phyloP scores from a whole-genome alignment of 2,797 vertebrate species.

The Sebastes oblongus region DNA sequence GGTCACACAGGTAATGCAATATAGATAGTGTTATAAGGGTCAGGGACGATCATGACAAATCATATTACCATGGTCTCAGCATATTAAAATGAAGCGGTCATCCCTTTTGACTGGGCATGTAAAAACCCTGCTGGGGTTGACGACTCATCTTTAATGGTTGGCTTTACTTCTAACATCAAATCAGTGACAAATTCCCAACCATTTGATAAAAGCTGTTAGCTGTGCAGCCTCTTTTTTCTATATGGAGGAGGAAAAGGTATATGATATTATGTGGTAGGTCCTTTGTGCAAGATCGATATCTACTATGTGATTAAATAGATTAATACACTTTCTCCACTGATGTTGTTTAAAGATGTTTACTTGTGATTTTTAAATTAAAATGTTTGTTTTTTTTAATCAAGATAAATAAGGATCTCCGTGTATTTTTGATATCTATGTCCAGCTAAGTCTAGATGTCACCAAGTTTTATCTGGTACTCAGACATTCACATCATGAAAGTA shows the following conservation, averaged over 20 bases:
- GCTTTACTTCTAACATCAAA: constrained; percentile 18
- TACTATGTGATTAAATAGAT: not conserved
- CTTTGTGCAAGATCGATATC: not conserved
- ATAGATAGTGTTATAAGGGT: constrained; percentile 51
- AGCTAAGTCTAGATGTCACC: not conserved
- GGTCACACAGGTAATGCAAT: constrained; percentile 56
- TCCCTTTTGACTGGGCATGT: constrained; percentile 1
- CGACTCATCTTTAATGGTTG: constrained; percentile 16
- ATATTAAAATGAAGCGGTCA: constrained; percentile 50
- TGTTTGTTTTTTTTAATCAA: not conserved
- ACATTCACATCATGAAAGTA: not conserved
- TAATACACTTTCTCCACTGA: not conserved
- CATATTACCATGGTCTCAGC: constrained; percentile 37
- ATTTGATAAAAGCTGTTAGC: not conserved
- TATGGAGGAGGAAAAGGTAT: not conserved
- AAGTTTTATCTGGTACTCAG: not conserved
- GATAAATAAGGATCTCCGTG: not conserved
- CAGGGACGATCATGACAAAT: constrained; percentile 56
- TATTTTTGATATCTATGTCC: not conserved
- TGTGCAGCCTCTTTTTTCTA: not conserved
- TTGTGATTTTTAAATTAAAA: not conserved
- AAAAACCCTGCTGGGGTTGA: constrained; percentile 26
- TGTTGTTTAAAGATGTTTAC: not conserved
- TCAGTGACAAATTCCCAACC: not conserved
- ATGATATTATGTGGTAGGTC: not conserved